Evolutionary conservation across 2,113 vertebrate genomes (phyloP).

Genomic region (Numida meleagris): DNA sequence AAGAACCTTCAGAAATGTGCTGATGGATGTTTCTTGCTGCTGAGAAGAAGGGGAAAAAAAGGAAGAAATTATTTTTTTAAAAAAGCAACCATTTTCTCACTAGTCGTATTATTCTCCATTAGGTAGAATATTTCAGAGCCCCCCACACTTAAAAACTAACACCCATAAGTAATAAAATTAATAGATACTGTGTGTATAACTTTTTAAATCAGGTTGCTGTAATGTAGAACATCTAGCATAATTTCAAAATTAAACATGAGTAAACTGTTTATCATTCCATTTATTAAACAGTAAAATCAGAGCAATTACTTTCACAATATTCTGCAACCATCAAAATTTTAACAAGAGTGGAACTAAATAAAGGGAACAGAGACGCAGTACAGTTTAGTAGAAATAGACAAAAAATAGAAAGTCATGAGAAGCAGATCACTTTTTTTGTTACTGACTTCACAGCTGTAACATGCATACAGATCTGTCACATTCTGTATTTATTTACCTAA

Average conservation of each 20-base stretch:
- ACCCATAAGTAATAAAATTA: background rate
- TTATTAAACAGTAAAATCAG: background rate
- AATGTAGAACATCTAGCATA: background rate
- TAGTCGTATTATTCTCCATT: background rate
- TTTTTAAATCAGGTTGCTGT: background rate
- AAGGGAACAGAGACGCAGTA: background rate
- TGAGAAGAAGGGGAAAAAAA: background rate
- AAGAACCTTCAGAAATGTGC: background rate
- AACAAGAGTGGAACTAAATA: background rate
- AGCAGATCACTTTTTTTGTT: background rate
- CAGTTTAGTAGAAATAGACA: background rate
- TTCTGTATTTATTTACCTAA: background rate
- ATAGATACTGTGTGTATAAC: background rate
- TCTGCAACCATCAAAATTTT: background rate
- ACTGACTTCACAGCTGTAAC: background rate
- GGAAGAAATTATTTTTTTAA: background rate
- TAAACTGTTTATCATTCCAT: background rate
- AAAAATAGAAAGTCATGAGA: background rate
- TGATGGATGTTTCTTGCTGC: background rate
- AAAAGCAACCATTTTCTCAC: background rate
- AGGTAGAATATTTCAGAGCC: background rate
- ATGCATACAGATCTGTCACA: background rate
- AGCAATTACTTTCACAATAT: background rate
- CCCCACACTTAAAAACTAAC: background rate
- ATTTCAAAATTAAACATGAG: background rate